Evolutionary conservation across 2,888 invertebrate genomes (phyloP).

Genomic region (Druceiella hillmani): DNA sequence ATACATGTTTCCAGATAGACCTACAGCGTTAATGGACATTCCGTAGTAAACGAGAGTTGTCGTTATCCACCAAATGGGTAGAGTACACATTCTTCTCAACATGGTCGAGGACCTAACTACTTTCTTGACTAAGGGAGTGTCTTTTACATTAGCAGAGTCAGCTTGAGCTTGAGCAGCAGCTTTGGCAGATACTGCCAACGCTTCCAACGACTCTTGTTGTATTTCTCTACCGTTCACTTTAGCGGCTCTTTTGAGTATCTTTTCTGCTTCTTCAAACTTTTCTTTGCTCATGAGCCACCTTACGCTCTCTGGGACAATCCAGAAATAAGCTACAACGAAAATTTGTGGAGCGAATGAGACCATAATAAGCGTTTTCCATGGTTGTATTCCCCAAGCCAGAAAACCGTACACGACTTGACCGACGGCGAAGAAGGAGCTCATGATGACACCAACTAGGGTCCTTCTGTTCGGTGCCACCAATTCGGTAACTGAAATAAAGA

Average conservation of each 20-base stretch:
- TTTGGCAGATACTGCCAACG: neutral
- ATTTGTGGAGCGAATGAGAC: slow-evolving; percentile 56
- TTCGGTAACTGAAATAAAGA: slow-evolving; percentile 57
- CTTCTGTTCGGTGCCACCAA: slow-evolving; percentile 58
- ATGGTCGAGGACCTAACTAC: no score
- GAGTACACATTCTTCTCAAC: no score
- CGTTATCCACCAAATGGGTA: slow-evolving; percentile 59
- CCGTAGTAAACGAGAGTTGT: slow-evolving; percentile 63
- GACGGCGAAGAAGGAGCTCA: slow-evolving; percentile 56
- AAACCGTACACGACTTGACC: slow-evolving; percentile 56
- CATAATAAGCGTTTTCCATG: slow-evolving; percentile 56
- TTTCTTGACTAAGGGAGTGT: no score
- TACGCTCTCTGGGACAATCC: slow-evolving; percentile 57
- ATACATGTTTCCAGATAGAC: slow-evolving; percentile 58
- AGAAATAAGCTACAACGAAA: slow-evolving; percentile 53
- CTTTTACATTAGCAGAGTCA: no score
- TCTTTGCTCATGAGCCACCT: slow-evolving; percentile 62
- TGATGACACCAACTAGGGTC: slow-evolving; percentile 55
- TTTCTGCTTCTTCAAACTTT: slow-evolving; percentile 50
- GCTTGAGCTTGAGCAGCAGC: no score
- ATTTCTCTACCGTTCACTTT: slow-evolving; percentile 49
- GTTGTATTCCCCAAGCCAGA: slow-evolving; percentile 52
- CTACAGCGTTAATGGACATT: slow-evolving; percentile 58
- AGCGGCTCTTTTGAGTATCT: slow-evolving; percentile 55
- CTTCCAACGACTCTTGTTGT: slow-evolving; percentile 31